Evolutionary conservation across 2,113 vertebrate genomes (phyloP).

Genomic region (Thomomys bottae): DNA sequence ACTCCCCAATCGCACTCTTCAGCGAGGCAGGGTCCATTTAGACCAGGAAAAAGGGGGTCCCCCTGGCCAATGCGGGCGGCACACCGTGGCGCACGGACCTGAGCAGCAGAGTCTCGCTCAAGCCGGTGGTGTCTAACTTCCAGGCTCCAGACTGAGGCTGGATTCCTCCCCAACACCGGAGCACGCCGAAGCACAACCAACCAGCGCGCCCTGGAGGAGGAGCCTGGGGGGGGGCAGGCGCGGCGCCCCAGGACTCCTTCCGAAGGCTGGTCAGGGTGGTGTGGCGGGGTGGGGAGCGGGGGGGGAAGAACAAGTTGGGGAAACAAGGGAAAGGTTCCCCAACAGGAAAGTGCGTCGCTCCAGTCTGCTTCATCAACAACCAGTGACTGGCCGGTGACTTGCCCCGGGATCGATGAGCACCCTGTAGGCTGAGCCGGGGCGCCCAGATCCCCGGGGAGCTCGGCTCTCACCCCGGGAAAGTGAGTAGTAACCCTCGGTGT

Average conservation of each 20-base stretch:
- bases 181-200: neutral
- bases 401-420: neutral
- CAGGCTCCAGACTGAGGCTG: neutral
- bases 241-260: too few species aligned
- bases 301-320: too few species aligned
- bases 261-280: too few species aligned
- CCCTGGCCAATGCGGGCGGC: too few species aligned
- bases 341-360: too few species aligned
- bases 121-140: neutral
- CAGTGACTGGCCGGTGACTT: neutral
- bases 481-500: neutral
- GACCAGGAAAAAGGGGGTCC: neutral
- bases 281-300: too few species aligned
- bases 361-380: too few species aligned
- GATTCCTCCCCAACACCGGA: neutral
- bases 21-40: neutral
- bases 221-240: too few species aligned
- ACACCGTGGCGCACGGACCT: too few species aligned
- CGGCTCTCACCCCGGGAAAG: neutral
- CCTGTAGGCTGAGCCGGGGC: too few species aligned
- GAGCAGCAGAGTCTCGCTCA: neutral
- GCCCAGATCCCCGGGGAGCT: too few species aligned
- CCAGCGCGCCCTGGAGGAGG: neutral
- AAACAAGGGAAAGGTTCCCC: neutral
- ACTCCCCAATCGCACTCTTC: neutral